Evolutionary conservation across 2,113 vertebrate genomes (phyloP).

Genomic region (Etheostoma spectabile): DNA sequence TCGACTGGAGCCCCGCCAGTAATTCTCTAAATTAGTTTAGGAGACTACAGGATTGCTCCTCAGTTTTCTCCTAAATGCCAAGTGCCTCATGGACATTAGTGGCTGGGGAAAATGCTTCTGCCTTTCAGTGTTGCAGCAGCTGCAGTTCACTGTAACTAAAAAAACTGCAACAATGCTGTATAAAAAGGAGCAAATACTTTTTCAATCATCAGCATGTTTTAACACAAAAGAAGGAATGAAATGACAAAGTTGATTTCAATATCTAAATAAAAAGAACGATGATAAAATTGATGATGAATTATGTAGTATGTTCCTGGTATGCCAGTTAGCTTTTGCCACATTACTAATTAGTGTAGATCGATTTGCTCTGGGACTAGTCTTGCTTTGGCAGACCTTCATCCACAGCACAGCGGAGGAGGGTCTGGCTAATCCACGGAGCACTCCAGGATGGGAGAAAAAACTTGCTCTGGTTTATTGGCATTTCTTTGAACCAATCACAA

Average conservation of each 20-base stretch:
- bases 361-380: background rate
- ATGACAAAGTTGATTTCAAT: conserved; percentile 28
- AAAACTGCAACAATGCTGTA: background rate
- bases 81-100: conserved; percentile 54
- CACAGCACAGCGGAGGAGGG: too few species aligned
- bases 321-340: background rate
- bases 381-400: too few species aligned
- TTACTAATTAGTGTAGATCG: background rate
- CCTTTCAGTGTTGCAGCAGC: conserved; percentile 24
- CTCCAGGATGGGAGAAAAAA: too few species aligned
- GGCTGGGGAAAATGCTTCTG: conserved; percentile 7
- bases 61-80: conserved; percentile 65
- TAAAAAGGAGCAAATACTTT: background rate
- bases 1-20: conserved; percentile 58
- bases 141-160: conserved; percentile 18
- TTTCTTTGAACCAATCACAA: too few species aligned
- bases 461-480: too few species aligned
- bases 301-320: background rate
- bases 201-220: background rate
- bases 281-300: conserved; percentile 15
- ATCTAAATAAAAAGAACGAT: background rate
- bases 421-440: too few species aligned
- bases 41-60: conserved; percentile 58
- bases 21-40: conserved; percentile 77
- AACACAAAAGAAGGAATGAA: background rate